Base-by-base conservation (phyloP, 2,797 vertebrate species). In the Sebastes nivosus region DNA sequence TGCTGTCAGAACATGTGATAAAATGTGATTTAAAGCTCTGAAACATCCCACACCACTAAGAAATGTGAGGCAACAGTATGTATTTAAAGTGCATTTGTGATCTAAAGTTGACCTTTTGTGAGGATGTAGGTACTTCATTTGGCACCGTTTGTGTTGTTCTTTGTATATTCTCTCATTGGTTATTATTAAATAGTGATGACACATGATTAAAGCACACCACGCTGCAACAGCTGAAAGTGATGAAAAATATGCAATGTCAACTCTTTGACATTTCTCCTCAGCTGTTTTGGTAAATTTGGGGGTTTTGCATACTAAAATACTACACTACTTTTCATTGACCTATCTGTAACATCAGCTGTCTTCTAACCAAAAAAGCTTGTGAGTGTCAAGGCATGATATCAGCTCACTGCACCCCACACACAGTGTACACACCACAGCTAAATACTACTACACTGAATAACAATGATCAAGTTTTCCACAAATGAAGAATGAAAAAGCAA, bases 111-210 rank as follows among this genome's bases (percentile, higher is more conserved):
- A 68, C 34, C 22, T 69, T 69, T 60, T 36, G 6, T 59, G 14
- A 82, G 27, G 16, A 71, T 79, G 46, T 58, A 34, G 12, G 34
- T 32, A 16, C 36, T 89, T 70, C 11, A 9, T 67, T 70, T 68
- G 24, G 63, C 34, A 22, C 24, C 30, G 50, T 67, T 81, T 61
- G 8, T 68, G 14, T 58, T 73, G 27, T 69, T 83, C 64, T 66
- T 46, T 34, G 50, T 61, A 75, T 70, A 73, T 71, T 65, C 30
- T 76, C 57, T 80, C 46, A 72, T 70, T 78, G 52, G 74, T 79
- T 80, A 16, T 74, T 80, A 91, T 83, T 88, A 55, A 83, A 79
- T 34, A 75, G 83, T 81, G 83, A 79, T 89, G 79, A 88, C 80
- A 86, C 46, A 69, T 77, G 8, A 66, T 81, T 79, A 70, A 77